Conservation (phyloP, 2,888 invertebrate genomes). For the Cartodere bifasciata region DNA sequence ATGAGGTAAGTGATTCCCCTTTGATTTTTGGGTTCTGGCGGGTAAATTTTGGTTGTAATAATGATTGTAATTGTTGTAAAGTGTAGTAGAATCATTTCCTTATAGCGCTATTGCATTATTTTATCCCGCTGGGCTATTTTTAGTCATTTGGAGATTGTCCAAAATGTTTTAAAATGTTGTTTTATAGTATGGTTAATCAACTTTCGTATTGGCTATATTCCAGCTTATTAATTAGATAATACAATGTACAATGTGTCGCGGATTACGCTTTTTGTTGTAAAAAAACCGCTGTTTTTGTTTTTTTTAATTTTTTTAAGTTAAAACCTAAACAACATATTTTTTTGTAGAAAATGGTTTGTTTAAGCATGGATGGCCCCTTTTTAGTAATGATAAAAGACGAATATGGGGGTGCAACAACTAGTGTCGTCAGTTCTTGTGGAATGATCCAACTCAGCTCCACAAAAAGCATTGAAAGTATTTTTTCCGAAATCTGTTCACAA, state of each 20-base stretch:
- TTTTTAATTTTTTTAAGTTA: constrained; percentile 6
- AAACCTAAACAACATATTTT: constrained; percentile 8
- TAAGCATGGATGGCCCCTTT: constrained; percentile 29
- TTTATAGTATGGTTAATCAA: no score
- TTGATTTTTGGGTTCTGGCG: constrained; percentile 14
- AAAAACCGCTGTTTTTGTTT: constrained; percentile 12
- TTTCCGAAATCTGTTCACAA: constrained; percentile 36
- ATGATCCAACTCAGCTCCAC: constrained; percentile 31
- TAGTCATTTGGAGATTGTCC: constrained; percentile 23
- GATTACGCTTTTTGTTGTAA: constrained; percentile 16
- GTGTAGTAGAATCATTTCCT: constrained; percentile 6
- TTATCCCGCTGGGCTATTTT: no score
- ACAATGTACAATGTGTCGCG: no score
- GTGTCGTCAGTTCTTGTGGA: constrained; percentile 25
- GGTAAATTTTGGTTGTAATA: no score
- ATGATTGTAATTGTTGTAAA: not conserved
- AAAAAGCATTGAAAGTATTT: constrained; percentile 34
- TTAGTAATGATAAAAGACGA: no score
- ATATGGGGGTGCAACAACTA: constrained; percentile 14
- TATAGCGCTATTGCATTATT: constrained; percentile 27
- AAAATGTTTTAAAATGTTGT: no score
- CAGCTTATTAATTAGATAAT: no score
- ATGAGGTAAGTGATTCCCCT: constrained; percentile 23
- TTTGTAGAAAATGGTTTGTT: constrained; percentile 38
- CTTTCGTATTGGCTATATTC: no score